Percentiles rank a stretch among this genome's conserved stretches.
phyloP scores from a whole-genome alignment of 64 coral and sea anemone genomes.

The Porites australiensis region DNA sequence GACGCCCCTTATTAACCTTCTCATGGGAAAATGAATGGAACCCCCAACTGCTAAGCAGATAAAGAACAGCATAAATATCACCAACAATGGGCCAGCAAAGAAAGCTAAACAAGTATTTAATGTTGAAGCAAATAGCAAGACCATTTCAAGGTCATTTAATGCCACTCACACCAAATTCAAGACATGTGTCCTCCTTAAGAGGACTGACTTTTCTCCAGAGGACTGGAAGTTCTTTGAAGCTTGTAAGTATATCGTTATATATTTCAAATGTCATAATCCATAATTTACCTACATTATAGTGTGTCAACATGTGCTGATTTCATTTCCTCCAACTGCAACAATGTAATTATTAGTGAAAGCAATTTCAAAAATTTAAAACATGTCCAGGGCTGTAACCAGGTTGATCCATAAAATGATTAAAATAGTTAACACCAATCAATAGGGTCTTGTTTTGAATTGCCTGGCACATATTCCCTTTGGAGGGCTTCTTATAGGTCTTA shows the following conservation, averaged over 20 bases:
- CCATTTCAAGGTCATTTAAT: not conserved
- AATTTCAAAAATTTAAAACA: too few species aligned
- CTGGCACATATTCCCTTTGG: too few species aligned
- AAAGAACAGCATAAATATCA: not conserved
- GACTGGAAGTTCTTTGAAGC: not conserved
- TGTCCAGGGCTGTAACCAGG: too few species aligned
- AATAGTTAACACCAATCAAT: too few species aligned
- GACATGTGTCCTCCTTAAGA: not conserved
- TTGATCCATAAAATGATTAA: too few species aligned
- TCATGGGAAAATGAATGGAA: not conserved
- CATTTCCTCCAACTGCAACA: too few species aligned
- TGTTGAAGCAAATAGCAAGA: not conserved
- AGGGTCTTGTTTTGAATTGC: too few species aligned
- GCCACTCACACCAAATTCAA: not conserved
- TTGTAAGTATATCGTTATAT: not conserved
- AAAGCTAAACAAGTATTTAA: not conserved
- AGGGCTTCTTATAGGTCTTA: too few species aligned
- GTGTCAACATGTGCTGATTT: too few species aligned
- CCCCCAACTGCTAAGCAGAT: not conserved
- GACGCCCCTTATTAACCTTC: not conserved
- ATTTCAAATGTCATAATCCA: too few species aligned
- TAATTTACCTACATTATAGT: not conserved
- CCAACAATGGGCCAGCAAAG: not conserved
- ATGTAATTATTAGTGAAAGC: too few species aligned
- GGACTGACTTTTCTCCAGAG: not conserved